Evolutionary conservation across 2,888 invertebrate genomes (phyloP), one percentile per base, ranked within the genome.

Genomic region (Pollenia griseotomentosa): DNA sequence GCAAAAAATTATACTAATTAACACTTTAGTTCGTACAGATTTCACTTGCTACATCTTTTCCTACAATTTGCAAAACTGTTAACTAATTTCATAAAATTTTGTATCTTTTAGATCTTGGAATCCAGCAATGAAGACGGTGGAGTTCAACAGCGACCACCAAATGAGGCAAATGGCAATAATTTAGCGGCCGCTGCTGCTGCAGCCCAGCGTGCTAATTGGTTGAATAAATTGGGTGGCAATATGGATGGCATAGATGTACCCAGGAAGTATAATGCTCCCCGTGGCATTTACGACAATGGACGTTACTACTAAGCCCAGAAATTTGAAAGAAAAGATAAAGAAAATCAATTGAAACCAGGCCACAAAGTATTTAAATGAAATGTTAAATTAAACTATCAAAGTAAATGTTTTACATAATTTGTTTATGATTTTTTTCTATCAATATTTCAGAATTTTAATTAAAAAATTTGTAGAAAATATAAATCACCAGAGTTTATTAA

Each of bases 91-190:
- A 84, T 53, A 63, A 71, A 7, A 14, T n/a, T 23, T 83, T 75
- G 16, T 77, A 53, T 77, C 11, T 70, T 55, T 88, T 90, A 93
- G 93, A 93, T 93, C 88, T 92, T 93, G 88, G 93, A 93, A 88
- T 93, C 93, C 51, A 93, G 93, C 90, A 93, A 92, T 89, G 93
- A 93, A 89, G 92, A 93, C 80, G 74, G 0, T 40, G 79, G 59
- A 40, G 89, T n/a, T 12, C 85, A 85, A 79, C 90, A 92, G 79
- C 92, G 88, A 66, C 90, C 90, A 78, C 88, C 89, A 51, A 89
- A 89, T 79, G 90, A 90, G 71, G 88, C 88, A 63, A 90, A 89
- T 87, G 90, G 89, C 81, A 89, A 89, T 59, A 83, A 85, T 48
- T 61, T 88, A 71, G 70, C 81, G 7, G 81, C 83, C 8, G 80